A percentile compares a stretch with the other conserved stretches of the same genome.
These are phyloP conservation scores for Phyllostomus hastatus DNA, from an alignment of 2,113 vertebrate species.

Conservation along the genomic window DNA sequence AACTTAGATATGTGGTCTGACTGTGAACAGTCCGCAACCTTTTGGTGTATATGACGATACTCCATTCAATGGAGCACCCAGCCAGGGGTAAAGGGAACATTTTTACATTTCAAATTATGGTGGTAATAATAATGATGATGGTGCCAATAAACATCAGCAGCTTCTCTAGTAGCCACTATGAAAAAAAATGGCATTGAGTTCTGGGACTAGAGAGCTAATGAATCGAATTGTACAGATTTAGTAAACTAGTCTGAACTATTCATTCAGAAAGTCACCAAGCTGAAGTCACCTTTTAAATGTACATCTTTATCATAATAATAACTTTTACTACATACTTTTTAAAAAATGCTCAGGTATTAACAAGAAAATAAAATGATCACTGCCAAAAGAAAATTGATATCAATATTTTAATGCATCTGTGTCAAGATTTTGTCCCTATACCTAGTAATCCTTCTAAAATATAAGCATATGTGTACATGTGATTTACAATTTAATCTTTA, in stretches of 20 bases:
- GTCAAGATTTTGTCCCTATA: background rate
- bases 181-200: background rate
- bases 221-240: background rate
- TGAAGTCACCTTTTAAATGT: background rate
- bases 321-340: background rate
- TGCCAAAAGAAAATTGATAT: background rate
- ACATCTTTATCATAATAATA: background rate
- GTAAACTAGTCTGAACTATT: background rate
- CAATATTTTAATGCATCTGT: background rate
- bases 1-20: too few relatives aligned
- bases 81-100: background rate
- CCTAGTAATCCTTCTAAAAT: background rate
- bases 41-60: too few relatives aligned
- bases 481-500: background rate
- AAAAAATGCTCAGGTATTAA: background rate
- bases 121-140: background rate
- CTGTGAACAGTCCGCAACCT: too few relatives aligned
- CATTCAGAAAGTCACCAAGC: background rate
- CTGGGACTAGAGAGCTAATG: background rate
- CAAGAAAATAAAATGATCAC: background rate
- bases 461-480: background rate
- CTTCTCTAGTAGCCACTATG: background rate
- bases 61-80: too few relatives aligned
- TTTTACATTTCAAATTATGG: background rate
- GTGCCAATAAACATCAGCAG: background rate